Conservation (phyloP, 2,888 invertebrate species). For the Cylindroiulus punctatus region DNA sequence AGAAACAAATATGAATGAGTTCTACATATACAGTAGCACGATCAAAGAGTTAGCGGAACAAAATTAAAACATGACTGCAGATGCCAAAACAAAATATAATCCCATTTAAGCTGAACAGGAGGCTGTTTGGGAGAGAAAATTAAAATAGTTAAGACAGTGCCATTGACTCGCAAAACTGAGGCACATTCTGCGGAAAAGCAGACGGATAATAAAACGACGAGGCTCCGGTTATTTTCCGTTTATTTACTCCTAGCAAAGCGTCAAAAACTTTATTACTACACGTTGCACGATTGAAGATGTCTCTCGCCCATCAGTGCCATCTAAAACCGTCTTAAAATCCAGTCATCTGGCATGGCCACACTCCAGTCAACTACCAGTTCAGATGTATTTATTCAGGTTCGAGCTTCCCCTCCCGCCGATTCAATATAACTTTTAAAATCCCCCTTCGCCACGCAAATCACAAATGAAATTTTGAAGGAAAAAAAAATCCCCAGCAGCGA, state of each 20-base stretch:
- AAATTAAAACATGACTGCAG: background rate
- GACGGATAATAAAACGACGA: conserved; percentile 31
- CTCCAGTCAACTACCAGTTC: background rate
- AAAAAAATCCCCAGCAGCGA: background rate
- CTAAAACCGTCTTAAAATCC: conserved; percentile 25
- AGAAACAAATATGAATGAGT: too few species aligned
- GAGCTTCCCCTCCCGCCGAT: background rate
- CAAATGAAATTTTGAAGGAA: conserved; percentile 12
- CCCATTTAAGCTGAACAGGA: background rate
- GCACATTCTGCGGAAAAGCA: background rate
- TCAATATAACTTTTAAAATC: conserved; percentile 47
- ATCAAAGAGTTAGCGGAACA: too few species aligned
- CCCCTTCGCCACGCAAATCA: conserved; percentile 15
- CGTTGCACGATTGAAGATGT: conserved; percentile 13
- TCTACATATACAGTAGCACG: too few species aligned
- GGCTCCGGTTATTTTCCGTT: conserved; percentile 16
- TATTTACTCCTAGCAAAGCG: conserved; percentile 20
- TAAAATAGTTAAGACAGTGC: background rate
- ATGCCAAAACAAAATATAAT: background rate
- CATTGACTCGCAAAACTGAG: background rate
- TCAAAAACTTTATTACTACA: conserved; percentile 43
- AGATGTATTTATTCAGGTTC: conserved; percentile 36
- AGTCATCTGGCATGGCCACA: conserved; percentile 40
- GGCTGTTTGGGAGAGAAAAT: background rate
- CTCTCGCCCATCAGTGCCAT: conserved; percentile 13